Conservation (phyloP, 2,113 vertebrate species). For the Trogon surrucura region DNA sequence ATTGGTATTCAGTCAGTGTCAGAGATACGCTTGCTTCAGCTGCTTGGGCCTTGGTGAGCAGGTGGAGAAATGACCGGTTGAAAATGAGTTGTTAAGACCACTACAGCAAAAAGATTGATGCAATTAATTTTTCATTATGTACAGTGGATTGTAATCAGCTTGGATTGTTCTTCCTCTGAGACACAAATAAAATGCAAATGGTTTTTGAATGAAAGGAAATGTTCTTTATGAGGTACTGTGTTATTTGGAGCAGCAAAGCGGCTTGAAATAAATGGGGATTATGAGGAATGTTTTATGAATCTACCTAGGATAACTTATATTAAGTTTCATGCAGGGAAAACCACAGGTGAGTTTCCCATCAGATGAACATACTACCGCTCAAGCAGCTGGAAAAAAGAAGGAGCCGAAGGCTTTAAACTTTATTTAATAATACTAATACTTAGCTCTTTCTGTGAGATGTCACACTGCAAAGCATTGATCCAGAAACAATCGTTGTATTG, state of each 20-base stretch:
- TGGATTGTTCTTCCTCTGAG: slow-evolving; percentile 76
- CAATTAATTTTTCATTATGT: slow-evolving; percentile 88
- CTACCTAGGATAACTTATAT: slow-evolving; percentile 39
- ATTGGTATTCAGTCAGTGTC: slow-evolving; percentile 80
- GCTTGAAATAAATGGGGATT: slow-evolving; percentile 66
- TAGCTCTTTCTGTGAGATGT: neutral
- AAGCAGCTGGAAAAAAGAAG: slow-evolving; percentile 30
- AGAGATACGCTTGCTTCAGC: slow-evolving; percentile 74
- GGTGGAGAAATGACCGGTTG: slow-evolving; percentile 83
- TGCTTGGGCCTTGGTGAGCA: slow-evolving; percentile 77
- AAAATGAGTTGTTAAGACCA: slow-evolving; percentile 85
- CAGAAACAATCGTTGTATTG: accelerated
- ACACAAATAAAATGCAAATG: slow-evolving; percentile 81
- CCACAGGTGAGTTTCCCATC: slow-evolving; percentile 17
- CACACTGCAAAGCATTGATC: neutral
- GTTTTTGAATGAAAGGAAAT: slow-evolving; percentile 67
- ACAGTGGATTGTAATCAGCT: slow-evolving; percentile 81
- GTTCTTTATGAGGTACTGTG: slow-evolving; percentile 67
- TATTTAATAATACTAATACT: slow-evolving; percentile 11
- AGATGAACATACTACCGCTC: slow-evolving; percentile 17
- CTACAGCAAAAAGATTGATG: slow-evolving; percentile 84
- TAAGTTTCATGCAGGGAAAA: slow-evolving; percentile 11
- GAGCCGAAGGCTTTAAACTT: neutral
- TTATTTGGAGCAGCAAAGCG: slow-evolving; percentile 57
- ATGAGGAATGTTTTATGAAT: slow-evolving; percentile 72